Evolutionary conservation across 2,797 vertebrate genomes (phyloP).

Genomic region (Pelobates cultripes): DNA sequence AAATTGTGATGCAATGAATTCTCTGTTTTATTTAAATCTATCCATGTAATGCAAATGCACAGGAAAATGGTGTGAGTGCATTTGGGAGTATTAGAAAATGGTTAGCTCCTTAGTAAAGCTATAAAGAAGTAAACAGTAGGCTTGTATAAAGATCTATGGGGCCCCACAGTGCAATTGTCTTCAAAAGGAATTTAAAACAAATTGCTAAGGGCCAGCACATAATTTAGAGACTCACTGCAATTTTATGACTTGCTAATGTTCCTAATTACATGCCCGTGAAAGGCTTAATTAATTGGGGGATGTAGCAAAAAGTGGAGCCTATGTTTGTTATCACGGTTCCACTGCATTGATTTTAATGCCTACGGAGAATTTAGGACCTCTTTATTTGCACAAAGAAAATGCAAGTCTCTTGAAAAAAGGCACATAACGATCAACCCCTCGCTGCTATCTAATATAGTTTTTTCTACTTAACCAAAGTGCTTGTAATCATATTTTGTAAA

Average conservation of each 20-base stretch:
- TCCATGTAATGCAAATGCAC: conserved; percentile 62
- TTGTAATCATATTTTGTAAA: conserved; percentile 99
- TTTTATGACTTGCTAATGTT: conserved; percentile 99
- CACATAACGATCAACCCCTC: conserved; percentile 99
- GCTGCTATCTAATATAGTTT: conserved; percentile 99
- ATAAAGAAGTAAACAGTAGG: conserved; percentile 83
- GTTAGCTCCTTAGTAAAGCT: conserved; percentile 70
- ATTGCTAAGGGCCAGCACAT: conserved; percentile 96
- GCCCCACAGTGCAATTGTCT: conserved; percentile 93
- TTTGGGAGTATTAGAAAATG: conserved; percentile 71
- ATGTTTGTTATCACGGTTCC: conserved; percentile 99
- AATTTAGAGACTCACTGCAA: conserved; percentile 98
- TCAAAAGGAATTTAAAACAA: conserved; percentile 98
- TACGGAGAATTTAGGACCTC: conserved; percentile 98
- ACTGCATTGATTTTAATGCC: conserved; percentile 99
- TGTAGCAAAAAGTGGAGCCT: conserved; percentile 87
- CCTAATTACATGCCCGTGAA: conserved; percentile 99
- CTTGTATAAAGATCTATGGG: conserved; percentile 87
- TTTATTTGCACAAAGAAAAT: conserved; percentile 98
- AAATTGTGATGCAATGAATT: conserved; percentile 21
- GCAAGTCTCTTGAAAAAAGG: conserved; percentile 94
- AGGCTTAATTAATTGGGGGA: conserved; percentile 99
- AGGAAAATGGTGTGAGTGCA: conserved; percentile 62
- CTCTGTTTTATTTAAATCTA: conserved; percentile 59
- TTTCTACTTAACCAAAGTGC: conserved; percentile 97